Evolutionary conservation across 1,140 invertebrate genomes (phyloP).

Genomic region (Caenorhabditis brenneri): DNA sequence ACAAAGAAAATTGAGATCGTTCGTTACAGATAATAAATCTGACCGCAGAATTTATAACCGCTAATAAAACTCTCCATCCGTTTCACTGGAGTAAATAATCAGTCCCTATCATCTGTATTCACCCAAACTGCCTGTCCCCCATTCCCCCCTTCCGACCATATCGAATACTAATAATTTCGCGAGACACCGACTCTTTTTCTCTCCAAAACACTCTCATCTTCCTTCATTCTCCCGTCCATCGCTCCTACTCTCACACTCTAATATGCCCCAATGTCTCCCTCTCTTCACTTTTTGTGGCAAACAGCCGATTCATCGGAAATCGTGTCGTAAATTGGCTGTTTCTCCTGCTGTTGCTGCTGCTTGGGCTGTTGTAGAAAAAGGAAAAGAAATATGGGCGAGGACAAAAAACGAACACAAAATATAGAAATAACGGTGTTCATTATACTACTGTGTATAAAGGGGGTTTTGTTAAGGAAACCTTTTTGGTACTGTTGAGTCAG

Average conservation of each 20-base stretch:
- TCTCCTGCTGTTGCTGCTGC: neutral
- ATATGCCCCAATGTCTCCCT: neutral
- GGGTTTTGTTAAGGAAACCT: too few relatives aligned
- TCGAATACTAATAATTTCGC: neutral
- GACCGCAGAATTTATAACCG: too few relatives aligned
- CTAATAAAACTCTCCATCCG: too few relatives aligned
- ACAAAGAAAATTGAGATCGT: too few relatives aligned
- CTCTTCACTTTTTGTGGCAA: neutral
- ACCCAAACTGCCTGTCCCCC: neutral
- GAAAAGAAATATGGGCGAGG: neutral
- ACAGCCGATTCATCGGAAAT: constrained; percentile 14
- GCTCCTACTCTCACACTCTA: neutral
- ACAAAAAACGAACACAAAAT: neutral
- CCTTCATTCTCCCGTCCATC: neutral
- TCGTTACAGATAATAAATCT: too few relatives aligned
- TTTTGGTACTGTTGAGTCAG: too few relatives aligned
- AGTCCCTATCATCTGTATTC: neutral
- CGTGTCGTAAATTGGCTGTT: constrained; percentile 6
- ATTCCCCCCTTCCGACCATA: neutral
- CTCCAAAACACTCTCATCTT: neutral
- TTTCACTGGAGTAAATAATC: too few relatives aligned
- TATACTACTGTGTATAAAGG: too few relatives aligned
- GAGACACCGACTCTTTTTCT: too few relatives aligned
- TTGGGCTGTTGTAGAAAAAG: neutral
- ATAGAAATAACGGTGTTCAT: too few relatives aligned